phyloP scores from a whole-genome alignment of 2,113 vertebrate species.

The Ondatra zibethicus region DNA sequence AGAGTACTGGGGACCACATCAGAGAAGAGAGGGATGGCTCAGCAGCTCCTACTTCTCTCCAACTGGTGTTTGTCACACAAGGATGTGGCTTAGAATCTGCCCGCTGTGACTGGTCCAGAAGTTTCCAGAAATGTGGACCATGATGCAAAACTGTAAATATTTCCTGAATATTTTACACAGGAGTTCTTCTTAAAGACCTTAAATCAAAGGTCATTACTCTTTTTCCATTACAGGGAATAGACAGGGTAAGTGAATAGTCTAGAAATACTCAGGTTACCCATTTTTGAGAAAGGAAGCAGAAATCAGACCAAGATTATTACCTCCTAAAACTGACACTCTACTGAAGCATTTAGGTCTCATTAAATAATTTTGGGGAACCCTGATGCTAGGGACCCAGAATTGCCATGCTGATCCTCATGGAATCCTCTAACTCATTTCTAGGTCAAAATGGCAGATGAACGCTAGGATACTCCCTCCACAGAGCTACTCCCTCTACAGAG shows the following conservation, averaged over 20 bases:
- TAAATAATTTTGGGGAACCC: background rate
- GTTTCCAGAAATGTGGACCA: background rate
- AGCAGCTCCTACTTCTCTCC: background rate
- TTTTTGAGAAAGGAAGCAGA: background rate
- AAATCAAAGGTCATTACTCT: background rate
- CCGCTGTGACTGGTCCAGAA: background rate
- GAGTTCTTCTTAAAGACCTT: background rate
- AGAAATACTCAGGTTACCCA: background rate
- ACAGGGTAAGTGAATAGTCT: background rate
- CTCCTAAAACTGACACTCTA: background rate
- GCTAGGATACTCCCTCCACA: background rate
- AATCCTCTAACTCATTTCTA: background rate
- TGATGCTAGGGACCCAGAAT: background rate
- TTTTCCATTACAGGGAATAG: background rate
- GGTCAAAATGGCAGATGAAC: background rate
- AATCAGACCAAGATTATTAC: background rate
- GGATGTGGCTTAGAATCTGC: background rate
- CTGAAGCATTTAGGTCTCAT: background rate
- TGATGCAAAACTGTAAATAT: constrained; percentile 1
- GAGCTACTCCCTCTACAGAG: background rate
- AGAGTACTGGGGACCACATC: background rate
- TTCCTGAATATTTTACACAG: constrained; percentile 6
- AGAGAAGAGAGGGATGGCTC: background rate
- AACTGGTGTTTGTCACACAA: too few species aligned
- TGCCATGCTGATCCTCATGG: background rate